Evolutionary conservation across 2,113 vertebrate genomes (phyloP).

Genomic region (Brachyistius frenatus): DNA sequence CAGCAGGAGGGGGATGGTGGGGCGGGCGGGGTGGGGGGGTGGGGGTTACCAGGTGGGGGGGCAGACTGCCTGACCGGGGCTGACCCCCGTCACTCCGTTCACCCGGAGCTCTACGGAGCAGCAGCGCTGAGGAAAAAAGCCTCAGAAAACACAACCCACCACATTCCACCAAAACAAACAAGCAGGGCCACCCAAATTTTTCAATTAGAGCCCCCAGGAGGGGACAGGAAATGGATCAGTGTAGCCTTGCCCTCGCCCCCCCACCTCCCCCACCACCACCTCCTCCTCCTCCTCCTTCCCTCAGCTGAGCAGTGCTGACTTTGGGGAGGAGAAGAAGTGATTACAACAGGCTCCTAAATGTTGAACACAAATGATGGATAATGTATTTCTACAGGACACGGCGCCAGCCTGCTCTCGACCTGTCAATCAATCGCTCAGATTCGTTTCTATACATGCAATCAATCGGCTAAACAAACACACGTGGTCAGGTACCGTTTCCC

Average conservation of each 20-base stretch:
- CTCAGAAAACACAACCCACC: constrained; percentile 92
- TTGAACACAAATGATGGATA: constrained; percentile 53
- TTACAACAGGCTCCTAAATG: neutral
- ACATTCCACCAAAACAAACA: constrained; percentile 98
- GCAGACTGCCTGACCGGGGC: neutral
- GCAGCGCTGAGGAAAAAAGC: constrained; percentile 92
- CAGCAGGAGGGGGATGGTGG: constrained; percentile 55
- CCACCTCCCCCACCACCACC: too few relatives aligned
- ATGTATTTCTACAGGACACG: constrained; percentile 81
- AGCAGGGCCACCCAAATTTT: constrained; percentile 98
- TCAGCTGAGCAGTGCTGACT: constrained; percentile 83
- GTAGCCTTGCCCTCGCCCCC: constrained; percentile 77
- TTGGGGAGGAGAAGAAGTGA: constrained; percentile 34
- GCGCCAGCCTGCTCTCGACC: constrained; percentile 48
- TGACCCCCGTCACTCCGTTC: constrained; percentile 55
- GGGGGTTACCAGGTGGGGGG: too few relatives aligned
- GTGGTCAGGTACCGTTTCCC: constrained; percentile 6
- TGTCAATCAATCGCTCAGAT: constrained; percentile 61
- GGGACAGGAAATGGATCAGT: constrained; percentile 92
- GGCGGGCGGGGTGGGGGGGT: neutral
- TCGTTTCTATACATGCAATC: constrained; percentile 19
- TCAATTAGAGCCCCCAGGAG: constrained; percentile 92
- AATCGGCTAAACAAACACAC: constrained; percentile 53
- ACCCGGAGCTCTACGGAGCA: constrained; percentile 62
- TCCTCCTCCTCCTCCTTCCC: constrained; percentile 68